Evolutionary conservation across 2,797 vertebrate species (phyloP).

Genomic region (Takifugu ocellatus): DNA sequence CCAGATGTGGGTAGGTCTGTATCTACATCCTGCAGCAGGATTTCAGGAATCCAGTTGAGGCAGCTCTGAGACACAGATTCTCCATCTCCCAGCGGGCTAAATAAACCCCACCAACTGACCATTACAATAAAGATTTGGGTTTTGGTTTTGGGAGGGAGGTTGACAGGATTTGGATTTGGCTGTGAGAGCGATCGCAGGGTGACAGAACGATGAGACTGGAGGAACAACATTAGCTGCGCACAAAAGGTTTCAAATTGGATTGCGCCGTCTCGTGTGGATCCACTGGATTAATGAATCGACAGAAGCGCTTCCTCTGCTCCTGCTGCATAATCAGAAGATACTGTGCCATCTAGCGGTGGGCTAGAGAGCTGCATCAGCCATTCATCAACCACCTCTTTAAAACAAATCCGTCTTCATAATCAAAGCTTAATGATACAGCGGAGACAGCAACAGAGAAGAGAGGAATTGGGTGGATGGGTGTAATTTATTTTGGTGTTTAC

Average conservation of each 20-base stretch:
- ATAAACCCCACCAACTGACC: conserved; percentile 31
- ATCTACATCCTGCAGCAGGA: conserved; percentile 9
- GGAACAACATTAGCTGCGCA: conserved; percentile 51
- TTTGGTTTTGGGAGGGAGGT: conserved; percentile 13
- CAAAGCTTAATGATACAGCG: conserved; percentile 32
- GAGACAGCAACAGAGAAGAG: conserved; percentile 22
- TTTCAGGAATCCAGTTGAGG: not conserved
- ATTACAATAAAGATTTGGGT: conserved; percentile 35
- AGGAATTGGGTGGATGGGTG: conserved; percentile 4
- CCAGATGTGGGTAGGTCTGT: conserved; percentile 16
- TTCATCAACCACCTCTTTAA: conserved; percentile 48
- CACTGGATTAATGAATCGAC: conserved; percentile 25
- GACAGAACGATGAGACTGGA: conserved; percentile 44
- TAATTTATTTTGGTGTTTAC: conserved; percentile 14
- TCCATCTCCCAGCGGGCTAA: conserved; percentile 18
- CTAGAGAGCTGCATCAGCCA: conserved; percentile 34
- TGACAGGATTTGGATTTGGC: conserved; percentile 25
- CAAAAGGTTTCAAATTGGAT: conserved; percentile 52
- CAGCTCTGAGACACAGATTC: conserved; percentile 1
- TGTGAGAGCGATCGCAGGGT: conserved; percentile 27
- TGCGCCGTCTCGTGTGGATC: conserved; percentile 39
- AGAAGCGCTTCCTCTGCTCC: conserved; percentile 31
- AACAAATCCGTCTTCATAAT: conserved; percentile 42
- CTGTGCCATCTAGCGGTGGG: conserved; percentile 74
- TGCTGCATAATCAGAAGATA: conserved; percentile 55